These are phyloP conservation scores for Microctonus hyperodae DNA, from an alignment of 2,888 invertebrate genomes.

Conservation along the genomic window DNA sequence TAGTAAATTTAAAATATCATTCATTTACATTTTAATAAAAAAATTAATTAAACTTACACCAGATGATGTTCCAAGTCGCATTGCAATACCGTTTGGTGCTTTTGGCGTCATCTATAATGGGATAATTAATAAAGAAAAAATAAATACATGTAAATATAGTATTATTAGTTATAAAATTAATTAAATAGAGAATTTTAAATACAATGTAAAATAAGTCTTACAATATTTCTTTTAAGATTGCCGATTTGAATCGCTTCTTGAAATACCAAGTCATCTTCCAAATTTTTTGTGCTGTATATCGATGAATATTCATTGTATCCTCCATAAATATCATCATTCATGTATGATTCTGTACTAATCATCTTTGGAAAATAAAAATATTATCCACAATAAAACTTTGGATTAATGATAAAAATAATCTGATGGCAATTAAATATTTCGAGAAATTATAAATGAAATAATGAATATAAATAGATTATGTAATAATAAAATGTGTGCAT, in stretches of 20 bases:
- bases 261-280: slow-evolving; percentile 76
- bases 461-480: no score
- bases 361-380: slow-evolving; percentile 14
- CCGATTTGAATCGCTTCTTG: slow-evolving; percentile 80
- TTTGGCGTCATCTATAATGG: slow-evolving; percentile 61
- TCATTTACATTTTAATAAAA: background rate
- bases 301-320: slow-evolving; percentile 76
- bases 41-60: slow-evolving; percentile 61
- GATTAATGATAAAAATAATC: background rate
- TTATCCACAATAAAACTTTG: background rate
- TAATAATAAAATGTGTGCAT: no score
- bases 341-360: slow-evolving; percentile 44
- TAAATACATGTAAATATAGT: no score
- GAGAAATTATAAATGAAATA: no score
- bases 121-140: no score
- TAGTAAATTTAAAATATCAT: slow-evolving; percentile 5
- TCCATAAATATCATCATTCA: slow-evolving; percentile 72
- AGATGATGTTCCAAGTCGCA: slow-evolving; percentile 67
- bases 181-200: background rate
- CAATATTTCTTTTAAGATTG: slow-evolving; percentile 74
- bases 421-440: no score
- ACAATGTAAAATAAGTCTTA: slow-evolving; percentile 61
- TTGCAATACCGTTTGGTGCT: slow-evolving; percentile 62
- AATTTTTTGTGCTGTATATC: slow-evolving; percentile 71
- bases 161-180: slow-evolving; percentile 14